Evolutionary conservation across 2,113 vertebrate genomes (phyloP), one percentile per base, ranked within the genome.

Genomic region (Tautogolabrus adspersus): DNA sequence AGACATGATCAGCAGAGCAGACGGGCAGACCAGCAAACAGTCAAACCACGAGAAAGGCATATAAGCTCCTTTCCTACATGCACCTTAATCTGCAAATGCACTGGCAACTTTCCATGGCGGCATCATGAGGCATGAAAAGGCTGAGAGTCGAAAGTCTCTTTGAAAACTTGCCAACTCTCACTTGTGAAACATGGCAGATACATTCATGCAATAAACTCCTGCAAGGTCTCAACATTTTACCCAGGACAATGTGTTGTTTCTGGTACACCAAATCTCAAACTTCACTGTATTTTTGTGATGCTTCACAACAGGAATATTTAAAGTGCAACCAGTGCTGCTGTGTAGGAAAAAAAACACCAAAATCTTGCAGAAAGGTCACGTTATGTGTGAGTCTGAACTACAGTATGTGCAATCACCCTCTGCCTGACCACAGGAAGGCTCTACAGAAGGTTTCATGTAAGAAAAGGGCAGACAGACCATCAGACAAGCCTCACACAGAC

Each of bases 21-120:
- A 73, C 40, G 40, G 40, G 38, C 10, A 40, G 38, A 49, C 15
- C 5, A 49, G 46, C 15, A 49, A 49, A 49, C 52, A 77, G 59
- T 44, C 59, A 80, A 81, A 82, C 66, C 77, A 56, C 9, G 55
- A 74, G 42, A 34, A 69, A 73, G 72, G 86, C 66, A 51, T 13
- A 42, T 66, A 75, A 75, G 64, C 72, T 71, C 54, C 26, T 79
- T 66, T 61, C 37, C 54, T 55, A 52, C 23, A 37, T 52, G 60
- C 63, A 75, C 68, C 57, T 75, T 82, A 68, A 87, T 87, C 83
- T 77, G 56, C 62, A 79, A 83, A 86, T 58, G 44, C 81, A 75
- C 21, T 72, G 72, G 79, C 63, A 81, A 38, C n/a, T 69, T 75
- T 83, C 81, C 74, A 77, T 23, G 54, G 60, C 61, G 64, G 72